These are phyloP conservation scores for Scotopteryx bipunctaria DNA, from an alignment of 2,888 invertebrate genomes.

Conservation along the genomic window DNA sequence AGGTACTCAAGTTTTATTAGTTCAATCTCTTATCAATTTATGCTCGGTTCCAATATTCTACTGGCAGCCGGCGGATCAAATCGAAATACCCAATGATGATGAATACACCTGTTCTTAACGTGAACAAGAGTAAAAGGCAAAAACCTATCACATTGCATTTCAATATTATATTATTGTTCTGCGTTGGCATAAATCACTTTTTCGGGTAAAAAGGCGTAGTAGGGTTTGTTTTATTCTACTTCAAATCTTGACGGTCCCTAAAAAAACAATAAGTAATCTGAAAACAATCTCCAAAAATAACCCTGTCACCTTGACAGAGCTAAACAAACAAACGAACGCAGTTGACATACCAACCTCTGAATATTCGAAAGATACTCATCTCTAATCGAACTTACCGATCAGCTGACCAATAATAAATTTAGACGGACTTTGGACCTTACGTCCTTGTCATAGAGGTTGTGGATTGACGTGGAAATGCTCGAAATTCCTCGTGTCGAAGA, in stretches of 20 bases:
- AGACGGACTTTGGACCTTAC: conserved; percentile 41
- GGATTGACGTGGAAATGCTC: conserved; percentile 40
- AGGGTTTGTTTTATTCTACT: too few relatives aligned
- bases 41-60: too few relatives aligned
- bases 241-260: background rate
- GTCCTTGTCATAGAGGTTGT: conserved; percentile 32
- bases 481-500: conserved; percentile 65
- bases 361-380: conserved; percentile 71
- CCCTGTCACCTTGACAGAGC: conserved; percentile 41
- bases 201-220: too few relatives aligned
- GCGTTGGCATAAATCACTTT: too few relatives aligned
- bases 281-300: conserved; percentile 32
- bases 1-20: too few relatives aligned
- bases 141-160: too few relatives aligned
- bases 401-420: conserved; percentile 38
- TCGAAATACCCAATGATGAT: too few relatives aligned
- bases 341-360: conserved; percentile 63
- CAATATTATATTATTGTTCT: too few relatives aligned
- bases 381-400: conserved; percentile 71
- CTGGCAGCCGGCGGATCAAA: too few relatives aligned
- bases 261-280: conserved; percentile 8
- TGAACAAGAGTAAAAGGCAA: too few relatives aligned
- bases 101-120: too few relatives aligned
- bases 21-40: too few relatives aligned
- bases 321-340: conserved; percentile 48